Evolutionary conservation across 2,113 vertebrate species (phyloP), one percentile per base, ranked within the genome.

Genomic region (Aspidoscelis tigris): DNA sequence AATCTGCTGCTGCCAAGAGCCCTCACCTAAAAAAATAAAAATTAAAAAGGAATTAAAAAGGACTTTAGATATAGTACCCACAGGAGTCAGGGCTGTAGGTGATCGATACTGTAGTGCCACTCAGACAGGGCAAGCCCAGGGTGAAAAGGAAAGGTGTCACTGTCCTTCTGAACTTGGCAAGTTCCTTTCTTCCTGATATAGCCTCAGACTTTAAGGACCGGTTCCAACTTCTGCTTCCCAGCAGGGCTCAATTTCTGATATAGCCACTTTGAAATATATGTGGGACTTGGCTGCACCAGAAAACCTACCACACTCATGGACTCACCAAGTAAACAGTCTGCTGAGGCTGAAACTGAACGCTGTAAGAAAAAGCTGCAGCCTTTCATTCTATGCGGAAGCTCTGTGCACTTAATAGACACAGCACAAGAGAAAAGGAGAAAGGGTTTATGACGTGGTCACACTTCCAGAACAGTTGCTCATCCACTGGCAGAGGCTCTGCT

Each of bases 61-160:
- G 53, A 78, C 14, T 24, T 9, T 11, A 33, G 3, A 71, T 12
- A n/a, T 4, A 39, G 47, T 53, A 24, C 53, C 41, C 69, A 43
- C 2, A 86, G 9, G n/a, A 81, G 61, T 58, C 83, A 86, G 12
- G 83, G 10, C n/a, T 89, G 58, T n/a, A 81, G 41, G 78, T 47
- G 78, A 86, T 71, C 79, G 82, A 87, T 26, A 66, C 5, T 79
- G 24, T 64, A 92, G 66, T 86, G 87, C 87, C 73, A 87, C n/a
- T 87, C 84, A 85, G 91, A 24, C 41, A 55, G 16, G 11, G 76
- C 74, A 83, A 76, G 77, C 83, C 39, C 50, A 16, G 44, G 41
- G 66, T 84, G 78, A 50, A 78, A 85, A 41, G n/a, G 70, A 55
- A 79, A 79, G 21, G 4, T 39, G 72, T 89, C 78, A 72, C 7